These are phyloP conservation scores for Lasioglossum figueresi DNA, from an alignment of 2,888 invertebrate species.

Conservation along the genomic window DNA sequence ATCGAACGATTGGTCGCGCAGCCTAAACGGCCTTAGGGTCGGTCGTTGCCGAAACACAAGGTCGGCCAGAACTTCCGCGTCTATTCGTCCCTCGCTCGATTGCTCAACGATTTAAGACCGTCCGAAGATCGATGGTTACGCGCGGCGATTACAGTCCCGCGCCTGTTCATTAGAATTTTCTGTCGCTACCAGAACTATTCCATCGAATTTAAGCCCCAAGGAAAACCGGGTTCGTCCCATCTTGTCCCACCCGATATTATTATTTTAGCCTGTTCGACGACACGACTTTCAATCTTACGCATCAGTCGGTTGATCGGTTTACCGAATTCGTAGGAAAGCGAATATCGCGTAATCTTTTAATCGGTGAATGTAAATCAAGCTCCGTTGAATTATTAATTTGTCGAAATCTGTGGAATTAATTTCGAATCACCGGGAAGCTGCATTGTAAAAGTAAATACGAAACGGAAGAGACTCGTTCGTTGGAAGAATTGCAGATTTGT, in stretches of 20 bases:
- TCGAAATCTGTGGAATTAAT: neutral
- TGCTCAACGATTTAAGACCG: constrained; percentile 25
- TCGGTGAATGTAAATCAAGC: neutral
- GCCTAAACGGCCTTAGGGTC: constrained; percentile 49
- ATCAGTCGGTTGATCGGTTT: neutral
- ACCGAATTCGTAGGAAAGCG: constrained; percentile 7
- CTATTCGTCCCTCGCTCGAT: constrained; percentile 21
- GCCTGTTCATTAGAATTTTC: neutral
- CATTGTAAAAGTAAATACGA: neutral
- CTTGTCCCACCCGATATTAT: neutral
- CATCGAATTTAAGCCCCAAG: constrained; percentile 4
- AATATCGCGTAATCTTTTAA: neutral
- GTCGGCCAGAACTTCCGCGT: constrained; percentile 43
- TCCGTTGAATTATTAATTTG: neutral
- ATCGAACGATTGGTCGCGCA: constrained; percentile 46
- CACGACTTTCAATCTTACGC: constrained; percentile 8
- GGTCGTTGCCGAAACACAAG: constrained; percentile 48
- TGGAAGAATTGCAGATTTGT: neutral
- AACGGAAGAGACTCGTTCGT: neutral
- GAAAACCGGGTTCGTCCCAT: constrained; percentile 1
- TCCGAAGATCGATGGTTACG: constrained; percentile 47
- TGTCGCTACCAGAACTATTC: neutral
- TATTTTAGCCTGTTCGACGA: neutral
- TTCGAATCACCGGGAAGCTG: neutral
- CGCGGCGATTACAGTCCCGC: constrained; percentile 19